Evolutionary conservation across 2,113 vertebrate genomes (phyloP).

Genomic region (Ursus arctos): DNA sequence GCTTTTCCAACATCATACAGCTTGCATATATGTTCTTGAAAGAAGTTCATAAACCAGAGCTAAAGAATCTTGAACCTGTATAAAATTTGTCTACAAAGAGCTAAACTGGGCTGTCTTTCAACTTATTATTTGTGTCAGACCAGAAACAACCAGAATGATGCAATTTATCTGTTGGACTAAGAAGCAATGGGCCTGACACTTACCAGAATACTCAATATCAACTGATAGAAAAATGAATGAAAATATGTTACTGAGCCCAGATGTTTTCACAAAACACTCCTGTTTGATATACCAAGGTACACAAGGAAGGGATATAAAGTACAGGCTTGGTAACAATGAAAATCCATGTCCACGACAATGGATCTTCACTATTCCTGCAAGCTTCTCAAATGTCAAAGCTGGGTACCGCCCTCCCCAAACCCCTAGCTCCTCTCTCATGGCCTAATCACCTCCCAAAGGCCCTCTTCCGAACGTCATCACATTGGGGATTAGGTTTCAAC

Average conservation of each 20-base stretch:
- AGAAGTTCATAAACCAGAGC: slow-evolving; percentile 65
- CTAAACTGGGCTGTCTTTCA: slow-evolving; percentile 12
- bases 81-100: neutral
- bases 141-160: slow-evolving; percentile 57
- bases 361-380: neutral
- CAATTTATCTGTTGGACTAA: slow-evolving; percentile 23
- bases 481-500: neutral
- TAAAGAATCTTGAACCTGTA: slow-evolving; percentile 17
- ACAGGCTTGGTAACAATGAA: neutral
- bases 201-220: slow-evolving; percentile 2
- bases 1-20: neutral
- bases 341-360: neutral
- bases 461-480: neutral
- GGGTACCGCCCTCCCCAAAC: accelerated
- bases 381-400: neutral
- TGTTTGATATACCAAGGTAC: neutral
- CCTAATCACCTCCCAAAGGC: neutral
- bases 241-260: neutral
- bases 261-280: neutral
- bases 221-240: slow-evolving; percentile 34
- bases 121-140: slow-evolving; percentile 53
- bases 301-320: neutral
- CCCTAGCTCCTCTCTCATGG: neutral
- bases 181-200: neutral
- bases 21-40: slow-evolving; percentile 19